These are phyloP conservation scores for Linepithema humile DNA, from an alignment of 1,140 invertebrate species.

Conservation along the genomic window DNA sequence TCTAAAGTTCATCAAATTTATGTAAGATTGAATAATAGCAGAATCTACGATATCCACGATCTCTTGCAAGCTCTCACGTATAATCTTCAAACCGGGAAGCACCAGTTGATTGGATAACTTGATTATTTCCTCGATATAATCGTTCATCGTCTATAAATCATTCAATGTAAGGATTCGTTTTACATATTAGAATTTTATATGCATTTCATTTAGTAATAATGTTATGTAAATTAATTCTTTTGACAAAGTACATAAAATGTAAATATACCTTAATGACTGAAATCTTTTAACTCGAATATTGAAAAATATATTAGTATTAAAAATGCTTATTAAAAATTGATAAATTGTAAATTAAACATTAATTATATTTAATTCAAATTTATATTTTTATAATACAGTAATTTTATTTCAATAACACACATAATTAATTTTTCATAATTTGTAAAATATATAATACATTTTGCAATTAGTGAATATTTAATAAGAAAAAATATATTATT, in stretches of 20 bases:
- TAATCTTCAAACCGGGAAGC: constrained; percentile 83
- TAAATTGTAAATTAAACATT: not conserved
- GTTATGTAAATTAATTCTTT: not conserved
- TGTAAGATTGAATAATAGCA: constrained; percentile 85
- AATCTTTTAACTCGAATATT: not conserved
- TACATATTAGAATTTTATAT: not conserved
- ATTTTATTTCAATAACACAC: not conserved
- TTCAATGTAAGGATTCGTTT: not conserved
- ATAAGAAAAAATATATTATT: not conserved
- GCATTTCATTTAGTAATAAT: not conserved
- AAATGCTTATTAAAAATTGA: not conserved
- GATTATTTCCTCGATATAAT: constrained; percentile 71
- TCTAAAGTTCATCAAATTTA: constrained; percentile 86
- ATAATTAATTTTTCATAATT: too few species aligned
- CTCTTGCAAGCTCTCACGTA: constrained; percentile 84
- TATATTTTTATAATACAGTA: not conserved
- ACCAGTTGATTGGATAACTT: constrained; percentile 87
- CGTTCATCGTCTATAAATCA: constrained; percentile 62
- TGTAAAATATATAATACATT: too few species aligned
- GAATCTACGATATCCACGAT: constrained; percentile 86
- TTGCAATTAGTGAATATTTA: not conserved
- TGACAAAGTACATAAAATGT: not conserved
- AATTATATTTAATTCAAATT: not conserved
- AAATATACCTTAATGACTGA: not conserved
- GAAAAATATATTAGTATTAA: not conserved